A percentile compares a stretch with the other conserved stretches of the same genome.
phyloP scores from a whole-genome alignment of 2,888 invertebrate genomes.

The Chrysolina haemoptera region DNA sequence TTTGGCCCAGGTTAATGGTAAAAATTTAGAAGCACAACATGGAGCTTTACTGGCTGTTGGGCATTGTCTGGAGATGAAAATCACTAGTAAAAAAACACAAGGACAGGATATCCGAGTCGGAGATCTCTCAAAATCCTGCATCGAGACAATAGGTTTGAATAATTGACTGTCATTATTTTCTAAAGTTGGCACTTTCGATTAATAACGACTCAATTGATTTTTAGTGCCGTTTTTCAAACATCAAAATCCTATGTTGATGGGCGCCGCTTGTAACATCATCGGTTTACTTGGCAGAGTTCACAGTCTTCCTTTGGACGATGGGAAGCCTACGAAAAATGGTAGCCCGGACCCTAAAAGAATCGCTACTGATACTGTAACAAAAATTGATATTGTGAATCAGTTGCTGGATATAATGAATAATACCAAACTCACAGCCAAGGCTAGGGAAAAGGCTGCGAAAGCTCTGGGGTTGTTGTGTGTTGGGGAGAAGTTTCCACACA shows the following conservation, averaged over 20 bases:
- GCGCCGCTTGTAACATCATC: constrained; percentile 80
- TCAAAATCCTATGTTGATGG: constrained; percentile 76
- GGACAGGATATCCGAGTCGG: constrained; percentile 70
- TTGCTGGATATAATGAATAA: constrained; percentile 83
- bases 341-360: constrained; percentile 68
- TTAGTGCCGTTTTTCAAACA: constrained; percentile 78
- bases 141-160: constrained; percentile 57
- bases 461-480: constrained; percentile 87
- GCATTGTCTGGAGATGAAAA: constrained; percentile 79
- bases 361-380: constrained; percentile 71
- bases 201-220: constrained; percentile 51
- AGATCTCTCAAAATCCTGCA: constrained; percentile 75
- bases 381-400: constrained; percentile 79
- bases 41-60: constrained; percentile 83
- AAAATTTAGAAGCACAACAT: constrained; percentile 82
- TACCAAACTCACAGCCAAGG: constrained; percentile 79
- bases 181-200: neutral
- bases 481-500: constrained; percentile 87
- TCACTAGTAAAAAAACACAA: constrained; percentile 64
- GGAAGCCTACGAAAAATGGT: constrained; percentile 68
- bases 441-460: constrained; percentile 83
- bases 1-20: constrained; percentile 72
- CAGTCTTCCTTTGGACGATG: constrained; percentile 65
- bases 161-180: constrained; percentile 27
- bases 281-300: constrained; percentile 70